phyloP scores from a whole-genome alignment of 2,797 vertebrate genomes.

The Ctenopoma multispine region DNA sequence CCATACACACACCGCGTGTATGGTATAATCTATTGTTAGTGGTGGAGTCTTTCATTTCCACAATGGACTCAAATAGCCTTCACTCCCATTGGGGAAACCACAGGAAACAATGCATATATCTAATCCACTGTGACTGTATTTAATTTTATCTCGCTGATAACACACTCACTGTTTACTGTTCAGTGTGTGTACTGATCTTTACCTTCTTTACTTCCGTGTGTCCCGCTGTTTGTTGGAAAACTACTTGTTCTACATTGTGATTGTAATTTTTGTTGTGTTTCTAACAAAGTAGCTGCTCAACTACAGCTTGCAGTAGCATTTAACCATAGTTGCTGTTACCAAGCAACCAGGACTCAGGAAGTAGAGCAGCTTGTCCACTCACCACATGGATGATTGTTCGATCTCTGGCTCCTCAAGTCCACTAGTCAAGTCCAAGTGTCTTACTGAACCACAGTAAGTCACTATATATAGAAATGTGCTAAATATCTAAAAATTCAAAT shows the following conservation, averaged over 20 bases:
- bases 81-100: background rate
- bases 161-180: slow-evolving; percentile 2
- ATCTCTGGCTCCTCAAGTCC: no score
- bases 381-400: no score
- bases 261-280: background rate
- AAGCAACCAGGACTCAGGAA: background rate
- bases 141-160: background rate
- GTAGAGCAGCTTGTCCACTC: background rate
- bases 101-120: background rate
- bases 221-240: no score
- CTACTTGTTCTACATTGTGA: no score
- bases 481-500: no score
- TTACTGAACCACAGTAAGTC: no score
- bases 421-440: no score
- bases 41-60: background rate
- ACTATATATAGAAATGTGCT: no score
- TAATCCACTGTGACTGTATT: background rate
- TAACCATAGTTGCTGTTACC: background rate
- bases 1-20: background rate
- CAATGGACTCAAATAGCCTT: slow-evolving; percentile 9
- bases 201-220: no score
- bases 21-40: background rate
- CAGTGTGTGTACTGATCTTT: no score
- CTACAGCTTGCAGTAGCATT: background rate
- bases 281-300: slow-evolving; percentile 1